Percentiles rank a stretch among this genome's conserved stretches.
phyloP scores from a whole-genome alignment of 2,888 invertebrate species.

The Timema podura region DNA sequence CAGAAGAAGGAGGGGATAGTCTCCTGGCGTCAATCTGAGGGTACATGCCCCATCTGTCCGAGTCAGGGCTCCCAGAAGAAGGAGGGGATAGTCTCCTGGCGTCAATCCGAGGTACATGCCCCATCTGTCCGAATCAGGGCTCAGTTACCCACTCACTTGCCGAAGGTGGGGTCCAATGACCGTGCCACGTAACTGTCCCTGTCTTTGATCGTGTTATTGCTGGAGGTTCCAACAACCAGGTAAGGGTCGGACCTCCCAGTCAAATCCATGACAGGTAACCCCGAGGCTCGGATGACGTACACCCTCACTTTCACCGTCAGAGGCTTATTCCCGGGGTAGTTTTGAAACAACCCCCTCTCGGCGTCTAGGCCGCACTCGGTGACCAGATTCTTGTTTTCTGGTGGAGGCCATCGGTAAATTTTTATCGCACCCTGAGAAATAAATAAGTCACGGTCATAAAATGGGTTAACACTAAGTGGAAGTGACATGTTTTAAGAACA shows the following conservation, averaged over 20 bases:
- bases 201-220: constrained; percentile 55
- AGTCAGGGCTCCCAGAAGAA: too few species aligned
- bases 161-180: constrained; percentile 79
- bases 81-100: too few species aligned
- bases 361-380: constrained; percentile 44
- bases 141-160: constrained; percentile 52
- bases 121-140: too few species aligned
- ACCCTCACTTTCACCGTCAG: constrained; percentile 62
- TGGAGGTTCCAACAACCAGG: constrained; percentile 64
- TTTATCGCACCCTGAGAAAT: constrained; percentile 49
- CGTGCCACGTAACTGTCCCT: constrained; percentile 65
- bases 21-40: too few species aligned
- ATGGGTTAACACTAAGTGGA: too few species aligned
- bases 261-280: constrained; percentile 66
- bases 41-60: too few species aligned
- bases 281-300: constrained; percentile 68
- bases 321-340: constrained; percentile 59
- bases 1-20: too few species aligned
- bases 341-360: constrained; percentile 47
- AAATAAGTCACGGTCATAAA: too few species aligned
- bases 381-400: constrained; percentile 44
- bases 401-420: constrained; percentile 66
- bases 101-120: too few species aligned
- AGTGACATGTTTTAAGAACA: too few species aligned
- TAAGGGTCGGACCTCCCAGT: constrained; percentile 75